Percentiles rank a stretch among this genome's conserved stretches.
Evolutionary conservation across 2,888 invertebrate genomes (phyloP).

Genomic region (Halictus quadricinctus): DNA sequence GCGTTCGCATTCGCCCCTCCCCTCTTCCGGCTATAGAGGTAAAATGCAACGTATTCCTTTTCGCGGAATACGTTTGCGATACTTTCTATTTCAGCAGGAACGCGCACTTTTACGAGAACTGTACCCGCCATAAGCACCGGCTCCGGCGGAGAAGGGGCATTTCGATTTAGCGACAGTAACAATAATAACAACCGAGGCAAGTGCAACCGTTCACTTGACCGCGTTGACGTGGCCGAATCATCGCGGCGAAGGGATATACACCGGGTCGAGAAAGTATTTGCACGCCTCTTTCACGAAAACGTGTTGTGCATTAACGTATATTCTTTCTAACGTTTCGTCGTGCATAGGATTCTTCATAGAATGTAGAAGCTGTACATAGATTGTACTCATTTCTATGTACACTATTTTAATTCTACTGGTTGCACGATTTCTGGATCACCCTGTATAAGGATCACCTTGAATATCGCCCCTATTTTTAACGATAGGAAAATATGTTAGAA

Average conservation of each 20-base stretch:
- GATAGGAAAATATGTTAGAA: neutral
- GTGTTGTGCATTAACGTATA: too few species aligned
- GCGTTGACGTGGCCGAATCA: neutral
- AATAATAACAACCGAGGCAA: slow-evolving; percentile 27
- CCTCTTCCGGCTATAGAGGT: neutral
- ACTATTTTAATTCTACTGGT: too few species aligned
- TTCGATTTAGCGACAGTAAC: slow-evolving; percentile 15
- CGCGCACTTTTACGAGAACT: slow-evolving; percentile 32
- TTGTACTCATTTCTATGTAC: too few species aligned
- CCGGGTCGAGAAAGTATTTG: too few species aligned
- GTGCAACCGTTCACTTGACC: slow-evolving; percentile 13
- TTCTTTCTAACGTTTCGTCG: too few species aligned
- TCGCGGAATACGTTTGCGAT: slow-evolving; percentile 19
- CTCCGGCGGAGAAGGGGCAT: neutral
- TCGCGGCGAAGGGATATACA: neutral
- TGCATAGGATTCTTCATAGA: too few species aligned
- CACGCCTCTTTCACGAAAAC: too few species aligned
- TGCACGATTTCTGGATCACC: too few species aligned
- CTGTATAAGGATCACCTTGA: too few species aligned
- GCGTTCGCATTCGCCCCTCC: neutral
- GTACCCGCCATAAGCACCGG: neutral
- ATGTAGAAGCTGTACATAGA: too few species aligned
- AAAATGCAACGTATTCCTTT: slow-evolving; percentile 22
- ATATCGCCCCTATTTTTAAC: too few species aligned
- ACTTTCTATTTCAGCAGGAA: slow-evolving; percentile 34